phyloP scores from a whole-genome alignment of 2,888 invertebrate genomes.

The Conchocele bisecta region DNA sequence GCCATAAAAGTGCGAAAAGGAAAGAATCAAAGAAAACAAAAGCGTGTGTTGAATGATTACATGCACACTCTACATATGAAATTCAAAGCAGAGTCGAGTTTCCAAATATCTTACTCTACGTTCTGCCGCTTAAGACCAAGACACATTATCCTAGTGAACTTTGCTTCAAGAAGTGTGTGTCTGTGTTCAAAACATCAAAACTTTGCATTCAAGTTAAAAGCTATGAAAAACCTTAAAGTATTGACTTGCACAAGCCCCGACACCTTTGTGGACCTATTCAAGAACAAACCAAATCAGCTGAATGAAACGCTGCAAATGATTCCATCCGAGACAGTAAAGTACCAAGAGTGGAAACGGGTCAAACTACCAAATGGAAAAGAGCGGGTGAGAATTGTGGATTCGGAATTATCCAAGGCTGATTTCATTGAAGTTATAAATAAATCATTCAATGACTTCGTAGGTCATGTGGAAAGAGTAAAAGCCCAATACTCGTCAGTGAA shows the following conservation, averaged over 20 bases:
- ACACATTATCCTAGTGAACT: slow-evolving; percentile 25
- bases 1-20: slow-evolving; percentile 27
- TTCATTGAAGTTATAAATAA: slow-evolving; percentile 80
- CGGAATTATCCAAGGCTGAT: slow-evolving; percentile 19
- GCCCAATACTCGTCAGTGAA: slow-evolving; percentile 13
- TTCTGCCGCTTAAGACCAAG: slow-evolving; percentile 28
- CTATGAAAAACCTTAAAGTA: slow-evolving; percentile 1
- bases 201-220: slow-evolving; percentile 31
- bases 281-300: neutral
- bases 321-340: slow-evolving; percentile 12
- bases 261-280: slow-evolving; percentile 23
- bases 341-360: slow-evolving; percentile 39
- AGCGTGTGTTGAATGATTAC: slow-evolving; percentile 43
- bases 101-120: slow-evolving; percentile 22
- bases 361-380: slow-evolving; percentile 47
- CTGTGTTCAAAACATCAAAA: slow-evolving; percentile 42
- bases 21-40: slow-evolving; percentile 25
- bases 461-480: slow-evolving; percentile 23
- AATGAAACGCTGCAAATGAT: slow-evolving; percentile 10
- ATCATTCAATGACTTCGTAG: slow-evolving; percentile 62
- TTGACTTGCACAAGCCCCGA: slow-evolving; percentile 34
- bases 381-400: slow-evolving; percentile 32
- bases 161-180: slow-evolving; percentile 28
- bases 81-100: slow-evolving; percentile 22
- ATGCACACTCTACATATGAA: slow-evolving; percentile 42